phyloP scores from a whole-genome alignment of 2,113 vertebrate species.

The Bambusicola thoracicus region DNA sequence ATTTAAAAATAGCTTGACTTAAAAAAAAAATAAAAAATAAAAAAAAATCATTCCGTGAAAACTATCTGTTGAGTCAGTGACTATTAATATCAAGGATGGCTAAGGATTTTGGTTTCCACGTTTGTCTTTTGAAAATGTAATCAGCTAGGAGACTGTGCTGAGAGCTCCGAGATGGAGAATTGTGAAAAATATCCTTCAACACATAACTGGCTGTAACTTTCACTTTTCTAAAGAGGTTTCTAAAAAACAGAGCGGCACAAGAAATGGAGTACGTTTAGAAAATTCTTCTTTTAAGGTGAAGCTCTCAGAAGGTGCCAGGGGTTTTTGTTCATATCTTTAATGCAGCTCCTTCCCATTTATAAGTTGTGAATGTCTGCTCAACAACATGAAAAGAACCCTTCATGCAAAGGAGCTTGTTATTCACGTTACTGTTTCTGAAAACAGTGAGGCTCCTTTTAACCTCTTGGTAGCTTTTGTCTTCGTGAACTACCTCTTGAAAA shows the following conservation, averaged over 20 bases:
- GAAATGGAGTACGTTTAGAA: background rate
- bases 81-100: background rate
- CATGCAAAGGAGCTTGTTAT: background rate
- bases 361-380: background rate
- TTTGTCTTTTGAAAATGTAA: background rate
- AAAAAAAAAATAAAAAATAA: background rate
- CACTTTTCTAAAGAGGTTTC: background rate
- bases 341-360: background rate
- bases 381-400: background rate
- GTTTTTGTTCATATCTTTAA: background rate
- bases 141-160: background rate
- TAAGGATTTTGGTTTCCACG: background rate
- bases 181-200: background rate
- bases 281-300: background rate
- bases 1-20: background rate
- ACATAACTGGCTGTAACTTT: background rate
- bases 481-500: background rate
- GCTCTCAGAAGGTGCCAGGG: background rate
- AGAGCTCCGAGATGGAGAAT: background rate
- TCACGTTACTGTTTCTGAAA: fast-evolving
- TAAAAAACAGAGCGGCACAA: background rate
- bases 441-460: background rate
- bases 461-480: background rate
- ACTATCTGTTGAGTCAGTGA: background rate
- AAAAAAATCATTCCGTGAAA: background rate